Conservation (phyloP, 2,113 vertebrate genomes). For the Holacanthus passer region DNA sequence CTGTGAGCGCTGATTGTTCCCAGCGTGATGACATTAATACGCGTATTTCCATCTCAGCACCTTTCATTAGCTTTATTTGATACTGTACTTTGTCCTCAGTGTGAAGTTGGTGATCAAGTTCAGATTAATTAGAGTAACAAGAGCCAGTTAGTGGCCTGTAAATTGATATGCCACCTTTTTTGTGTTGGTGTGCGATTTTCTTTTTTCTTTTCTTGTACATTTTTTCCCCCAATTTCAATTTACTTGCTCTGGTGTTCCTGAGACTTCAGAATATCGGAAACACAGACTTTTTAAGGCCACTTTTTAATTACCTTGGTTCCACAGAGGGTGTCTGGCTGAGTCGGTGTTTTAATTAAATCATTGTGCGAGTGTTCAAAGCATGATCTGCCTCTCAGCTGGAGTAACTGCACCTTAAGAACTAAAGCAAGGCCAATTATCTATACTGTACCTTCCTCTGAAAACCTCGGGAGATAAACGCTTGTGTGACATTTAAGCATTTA, state of each 20-base stretch:
- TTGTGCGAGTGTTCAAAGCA: slow-evolving; percentile 50
- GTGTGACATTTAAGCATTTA: slow-evolving; percentile 51
- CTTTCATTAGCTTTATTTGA: background rate
- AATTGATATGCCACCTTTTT: background rate
- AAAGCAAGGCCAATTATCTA: slow-evolving; percentile 43
- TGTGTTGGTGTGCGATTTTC: background rate
- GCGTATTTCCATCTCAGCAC: background rate
- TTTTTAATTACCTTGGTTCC: slow-evolving; percentile 60
- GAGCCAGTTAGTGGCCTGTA: background rate
- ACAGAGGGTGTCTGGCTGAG: slow-evolving; percentile 45
- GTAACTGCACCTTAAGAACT: slow-evolving; percentile 3
- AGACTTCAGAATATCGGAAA: slow-evolving; percentile 41
- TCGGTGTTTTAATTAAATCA: slow-evolving; percentile 63
- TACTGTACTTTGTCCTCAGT: slow-evolving; percentile 1
- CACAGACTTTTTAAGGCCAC: slow-evolving; percentile 30
- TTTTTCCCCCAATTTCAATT: slow-evolving; percentile 1
- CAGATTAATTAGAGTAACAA: slow-evolving; percentile 1
- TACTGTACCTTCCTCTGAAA: slow-evolving; percentile 20
- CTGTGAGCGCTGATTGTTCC: background rate
- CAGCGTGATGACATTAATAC: background rate
- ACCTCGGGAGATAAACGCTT: slow-evolving; percentile 25
- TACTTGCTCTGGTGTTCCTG: background rate
- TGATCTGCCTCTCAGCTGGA: slow-evolving; percentile 45
- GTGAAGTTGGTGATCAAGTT: background rate
- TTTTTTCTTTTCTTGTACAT: background rate